Evolutionary conservation across 2,888 invertebrate species (phyloP).

Genomic region (Norana najaformis): DNA sequence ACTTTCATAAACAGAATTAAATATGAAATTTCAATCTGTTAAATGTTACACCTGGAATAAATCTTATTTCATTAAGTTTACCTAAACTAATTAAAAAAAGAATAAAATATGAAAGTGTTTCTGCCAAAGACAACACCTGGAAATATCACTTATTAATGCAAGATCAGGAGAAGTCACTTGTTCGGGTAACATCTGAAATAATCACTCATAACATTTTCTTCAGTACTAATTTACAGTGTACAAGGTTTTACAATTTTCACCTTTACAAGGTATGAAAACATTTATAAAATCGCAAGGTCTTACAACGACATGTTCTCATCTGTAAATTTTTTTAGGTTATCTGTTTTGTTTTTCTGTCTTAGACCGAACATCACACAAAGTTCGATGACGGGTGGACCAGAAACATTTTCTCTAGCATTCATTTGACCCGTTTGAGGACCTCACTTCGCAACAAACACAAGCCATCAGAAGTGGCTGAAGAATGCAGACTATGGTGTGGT

Average conservation of each 20-base stretch:
- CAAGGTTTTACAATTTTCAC: too few relatives aligned
- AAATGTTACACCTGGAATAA: background rate
- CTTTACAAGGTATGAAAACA: too few relatives aligned
- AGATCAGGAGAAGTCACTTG: too few relatives aligned
- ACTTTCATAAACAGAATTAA: background rate
- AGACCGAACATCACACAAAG: background rate
- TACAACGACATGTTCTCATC: too few relatives aligned
- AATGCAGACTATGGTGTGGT: too few relatives aligned
- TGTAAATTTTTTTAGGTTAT: too few relatives aligned
- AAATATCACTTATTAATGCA: too few relatives aligned
- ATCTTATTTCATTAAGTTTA: background rate
- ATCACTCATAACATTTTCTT: background rate
- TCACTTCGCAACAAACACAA: background rate
- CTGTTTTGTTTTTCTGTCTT: background rate
- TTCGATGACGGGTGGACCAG: constrained; percentile 22
- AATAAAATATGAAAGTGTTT: too few relatives aligned
- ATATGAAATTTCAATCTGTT: background rate
- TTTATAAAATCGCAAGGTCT: too few relatives aligned
- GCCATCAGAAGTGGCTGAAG: background rate
- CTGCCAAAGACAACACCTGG: too few relatives aligned
- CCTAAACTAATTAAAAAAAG: too few relatives aligned
- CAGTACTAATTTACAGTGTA: background rate
- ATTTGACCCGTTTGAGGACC: background rate
- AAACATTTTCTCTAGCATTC: constrained; percentile 19
- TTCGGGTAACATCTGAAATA: too few relatives aligned